These are phyloP conservation scores for Drosophila kanapiae DNA, from an alignment of 1,140 invertebrate genomes.

Conservation along the genomic window DNA sequence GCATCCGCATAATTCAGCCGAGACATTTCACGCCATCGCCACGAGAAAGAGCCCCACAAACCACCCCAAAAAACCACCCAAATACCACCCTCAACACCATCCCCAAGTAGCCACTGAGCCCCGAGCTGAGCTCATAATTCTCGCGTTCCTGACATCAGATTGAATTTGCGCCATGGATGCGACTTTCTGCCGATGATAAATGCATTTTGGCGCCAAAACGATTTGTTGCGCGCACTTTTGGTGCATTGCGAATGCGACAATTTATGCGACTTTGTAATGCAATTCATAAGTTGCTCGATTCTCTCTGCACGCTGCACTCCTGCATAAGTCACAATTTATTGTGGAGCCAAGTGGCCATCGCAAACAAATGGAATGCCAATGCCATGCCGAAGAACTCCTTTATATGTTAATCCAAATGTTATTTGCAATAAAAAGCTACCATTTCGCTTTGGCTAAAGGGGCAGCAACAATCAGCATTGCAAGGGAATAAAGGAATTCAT, in stretches of 20 bases:
- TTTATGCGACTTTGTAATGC: slow-evolving; percentile 79
- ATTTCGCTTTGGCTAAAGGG: neutral
- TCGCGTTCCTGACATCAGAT: slow-evolving; percentile 61
- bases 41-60: neutral
- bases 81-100: neutral
- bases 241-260: slow-evolving; percentile 47
- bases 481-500: neutral
- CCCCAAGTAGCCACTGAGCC: slow-evolving; percentile 13
- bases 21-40: slow-evolving; percentile 36
- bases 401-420: slow-evolving; percentile 69
- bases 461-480: neutral
- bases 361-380: slow-evolving; percentile 50
- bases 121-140: slow-evolving; percentile 62
- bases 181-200: slow-evolving; percentile 67
- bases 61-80: neutral
- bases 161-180: slow-evolving; percentile 72
- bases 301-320: slow-evolving; percentile 14
- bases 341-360: slow-evolving; percentile 61
- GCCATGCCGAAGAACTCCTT: slow-evolving; percentile 34
- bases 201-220: slow-evolving; percentile 63
- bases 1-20: slow-evolving; percentile 48
- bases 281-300: slow-evolving; percentile 69
- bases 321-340: slow-evolving; percentile 67
- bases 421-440: slow-evolving; percentile 41
- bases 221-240: slow-evolving; percentile 76